Conservation (phyloP, 2,888 invertebrate genomes). For the Lasioglossum leucozonium region DNA sequence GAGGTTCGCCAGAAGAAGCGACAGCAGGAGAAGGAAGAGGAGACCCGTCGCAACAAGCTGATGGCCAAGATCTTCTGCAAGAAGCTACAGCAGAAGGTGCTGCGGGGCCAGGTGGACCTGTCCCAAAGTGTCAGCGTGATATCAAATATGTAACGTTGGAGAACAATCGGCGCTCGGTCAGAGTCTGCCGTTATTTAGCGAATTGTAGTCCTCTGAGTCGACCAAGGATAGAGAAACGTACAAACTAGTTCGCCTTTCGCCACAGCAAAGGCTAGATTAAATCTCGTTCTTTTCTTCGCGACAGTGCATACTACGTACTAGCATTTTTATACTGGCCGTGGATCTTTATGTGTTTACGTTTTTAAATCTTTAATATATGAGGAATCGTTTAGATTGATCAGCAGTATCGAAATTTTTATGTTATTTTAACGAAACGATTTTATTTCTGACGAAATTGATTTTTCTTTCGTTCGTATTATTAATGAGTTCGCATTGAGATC, state of each 20-base stretch:
- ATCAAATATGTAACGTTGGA: conserved; percentile 78
- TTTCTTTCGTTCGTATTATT: neutral
- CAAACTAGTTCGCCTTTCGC: conserved; percentile 41
- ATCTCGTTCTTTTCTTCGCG: conserved; percentile 19
- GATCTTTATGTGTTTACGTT: neutral
- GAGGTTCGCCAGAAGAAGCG: conserved; percentile 88
- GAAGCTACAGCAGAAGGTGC: conserved; percentile 89
- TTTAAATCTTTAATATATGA: neutral
- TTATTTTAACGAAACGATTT: neutral
- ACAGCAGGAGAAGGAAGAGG: conserved; percentile 87
- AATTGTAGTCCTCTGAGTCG: conserved; percentile 3
- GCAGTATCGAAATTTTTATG: neutral
- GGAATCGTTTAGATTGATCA: neutral
- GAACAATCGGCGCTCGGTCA: conserved; percentile 6
- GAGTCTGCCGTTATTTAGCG: conserved; percentile 29
- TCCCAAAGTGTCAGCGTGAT: conserved; percentile 88
- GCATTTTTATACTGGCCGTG: conserved; percentile 5
- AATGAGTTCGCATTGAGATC: neutral
- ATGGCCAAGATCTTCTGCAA: conserved; percentile 92
- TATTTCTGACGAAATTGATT: neutral
- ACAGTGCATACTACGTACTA: conserved; percentile 36
- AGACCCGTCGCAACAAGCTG: conserved; percentile 88
- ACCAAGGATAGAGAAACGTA: conserved; percentile 39
- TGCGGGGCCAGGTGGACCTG: conserved; percentile 88
- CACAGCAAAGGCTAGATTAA: conserved; percentile 18